Evolutionary conservation across 1,140 invertebrate genomes (phyloP), one percentile per base, ranked within the genome.

Genomic region (Anadara kagoshimensis): DNA sequence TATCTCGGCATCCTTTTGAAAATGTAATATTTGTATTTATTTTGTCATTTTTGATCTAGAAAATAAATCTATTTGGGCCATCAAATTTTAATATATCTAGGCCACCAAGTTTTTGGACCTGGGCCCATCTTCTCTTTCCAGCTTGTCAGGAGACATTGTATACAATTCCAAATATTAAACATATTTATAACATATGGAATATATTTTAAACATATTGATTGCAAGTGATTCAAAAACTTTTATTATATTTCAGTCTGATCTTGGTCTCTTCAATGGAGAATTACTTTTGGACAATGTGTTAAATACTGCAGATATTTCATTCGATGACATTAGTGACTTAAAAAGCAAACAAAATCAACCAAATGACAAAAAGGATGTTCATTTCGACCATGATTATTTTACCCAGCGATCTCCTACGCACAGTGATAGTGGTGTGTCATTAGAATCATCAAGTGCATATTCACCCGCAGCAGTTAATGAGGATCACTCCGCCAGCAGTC

Each of bases 341-440:
- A 44, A 68, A 29, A 73, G 45, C 56, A 62, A 75, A 20, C 63
- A 57, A 56, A 22, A 22, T 56, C 56, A 24, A 26, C 67, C 70
- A 63, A 69, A 45, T 44, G 56, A 20, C 12, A 45, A 59, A 45
- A 69, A 75, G 63, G 70, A 80, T 36, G 67, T 71, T 22, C 70
- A 71, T 53, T 76, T 70, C 18, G 83, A 85, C 54, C 81, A 83
- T 68, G 83, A 85, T 68, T 83, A 83, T 78, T 80, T 69, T 47
- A 75, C 78, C 22, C 81, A 85, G 36, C 77, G 72, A 59, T 85
- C 83, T 12, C 83, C 83, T 16, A 54, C 73, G 14, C 58, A 73
- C 58, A 85, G 83, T 70, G 83, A 85, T 73, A 85, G 83, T 69
- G 83, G 83, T 24, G 78, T 85, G 22, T 85, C 82, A 1, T 22